These are phyloP conservation scores for Arge pagana DNA, from an alignment of 2,888 invertebrate genomes.

Conservation along the genomic window DNA sequence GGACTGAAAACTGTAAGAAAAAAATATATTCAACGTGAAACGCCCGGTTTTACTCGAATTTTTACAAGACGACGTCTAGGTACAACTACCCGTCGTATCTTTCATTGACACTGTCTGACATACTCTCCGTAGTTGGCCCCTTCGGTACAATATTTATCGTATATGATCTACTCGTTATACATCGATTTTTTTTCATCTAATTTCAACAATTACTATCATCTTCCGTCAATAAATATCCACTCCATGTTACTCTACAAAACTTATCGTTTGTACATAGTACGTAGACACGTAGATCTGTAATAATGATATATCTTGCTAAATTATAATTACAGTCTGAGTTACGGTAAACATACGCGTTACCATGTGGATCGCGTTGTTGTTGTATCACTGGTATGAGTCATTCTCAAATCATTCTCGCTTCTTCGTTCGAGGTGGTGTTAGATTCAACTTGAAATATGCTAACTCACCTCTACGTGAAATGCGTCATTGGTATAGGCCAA, in stretches of 20 bases:
- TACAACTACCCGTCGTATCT: conserved; percentile 13
- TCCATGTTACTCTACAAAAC: conserved; percentile 1
- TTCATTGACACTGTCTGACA: conserved; percentile 24
- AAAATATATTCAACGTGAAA: conserved; percentile 25
- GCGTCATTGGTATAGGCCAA: no score
- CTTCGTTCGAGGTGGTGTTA: no score
- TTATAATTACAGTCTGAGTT: conserved; percentile 4
- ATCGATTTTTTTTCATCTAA: conserved; percentile 29
- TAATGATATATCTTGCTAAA: conserved; percentile 1
- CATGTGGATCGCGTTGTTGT: no score
- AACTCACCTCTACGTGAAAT: no score
- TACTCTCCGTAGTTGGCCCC: conserved; percentile 37
- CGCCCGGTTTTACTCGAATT: conserved; percentile 7
- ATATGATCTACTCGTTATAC: conserved; percentile 12
- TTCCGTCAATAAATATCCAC: conserved; percentile 7
- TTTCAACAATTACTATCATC: conserved; percentile 25
- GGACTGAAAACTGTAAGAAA: conserved; percentile 34
- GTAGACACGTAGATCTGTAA: conserved; percentile 4
- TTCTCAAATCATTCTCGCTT: no score
- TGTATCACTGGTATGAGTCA: no score
- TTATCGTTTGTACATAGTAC: conserved; percentile 4
- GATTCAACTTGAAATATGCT: no score
- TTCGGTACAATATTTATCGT: conserved; percentile 32
- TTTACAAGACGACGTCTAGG: neutral
- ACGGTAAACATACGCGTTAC: neutral